These are phyloP conservation scores for Amblyopsis hoosieri DNA, from an alignment of 2,797 vertebrate genomes.

Conservation along the genomic window DNA sequence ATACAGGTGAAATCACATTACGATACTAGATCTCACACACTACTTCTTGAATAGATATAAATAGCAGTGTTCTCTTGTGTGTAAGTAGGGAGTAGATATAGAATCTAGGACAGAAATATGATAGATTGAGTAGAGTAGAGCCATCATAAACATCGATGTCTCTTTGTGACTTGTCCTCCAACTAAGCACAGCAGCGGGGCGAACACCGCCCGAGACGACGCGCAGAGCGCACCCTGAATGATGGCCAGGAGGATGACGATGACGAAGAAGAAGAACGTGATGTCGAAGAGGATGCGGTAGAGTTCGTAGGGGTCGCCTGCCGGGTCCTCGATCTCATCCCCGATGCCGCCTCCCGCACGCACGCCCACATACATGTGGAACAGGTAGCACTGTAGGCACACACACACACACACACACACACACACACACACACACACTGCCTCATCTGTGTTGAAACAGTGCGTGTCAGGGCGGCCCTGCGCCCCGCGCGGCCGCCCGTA, in stretches of 20 bases:
- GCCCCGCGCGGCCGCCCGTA: too few relatives aligned
- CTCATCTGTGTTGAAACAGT: too few relatives aligned
- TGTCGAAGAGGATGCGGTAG: conserved; percentile 98
- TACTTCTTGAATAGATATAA: too few relatives aligned
- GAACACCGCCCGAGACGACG: too few relatives aligned
- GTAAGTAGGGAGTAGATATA: too few relatives aligned
- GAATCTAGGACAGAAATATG: not conserved
- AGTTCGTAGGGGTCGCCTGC: conserved; percentile 98
- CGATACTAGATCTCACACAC: too few relatives aligned
- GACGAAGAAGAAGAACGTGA: conserved; percentile 99
- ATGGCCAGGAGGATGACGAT: conserved; percentile 98
- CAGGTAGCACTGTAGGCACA: conserved; percentile 86
- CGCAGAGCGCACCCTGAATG: conserved; percentile 86
- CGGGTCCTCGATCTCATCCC: conserved; percentile 98
- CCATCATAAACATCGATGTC: not conserved
- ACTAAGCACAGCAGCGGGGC: not conserved
- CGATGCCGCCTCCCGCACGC: conserved; percentile 96
- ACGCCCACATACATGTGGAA: conserved; percentile 99
- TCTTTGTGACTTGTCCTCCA: not conserved
- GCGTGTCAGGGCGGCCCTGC: too few relatives aligned
- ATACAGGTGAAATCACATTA: too few relatives aligned
- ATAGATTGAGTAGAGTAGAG: too few relatives aligned
- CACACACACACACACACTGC: too few relatives aligned
- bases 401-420: too few relatives aligned
- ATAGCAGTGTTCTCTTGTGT: too few relatives aligned